Evolutionary conservation across 2,888 invertebrate species (phyloP).

Genomic region (Trilocha varians): DNA sequence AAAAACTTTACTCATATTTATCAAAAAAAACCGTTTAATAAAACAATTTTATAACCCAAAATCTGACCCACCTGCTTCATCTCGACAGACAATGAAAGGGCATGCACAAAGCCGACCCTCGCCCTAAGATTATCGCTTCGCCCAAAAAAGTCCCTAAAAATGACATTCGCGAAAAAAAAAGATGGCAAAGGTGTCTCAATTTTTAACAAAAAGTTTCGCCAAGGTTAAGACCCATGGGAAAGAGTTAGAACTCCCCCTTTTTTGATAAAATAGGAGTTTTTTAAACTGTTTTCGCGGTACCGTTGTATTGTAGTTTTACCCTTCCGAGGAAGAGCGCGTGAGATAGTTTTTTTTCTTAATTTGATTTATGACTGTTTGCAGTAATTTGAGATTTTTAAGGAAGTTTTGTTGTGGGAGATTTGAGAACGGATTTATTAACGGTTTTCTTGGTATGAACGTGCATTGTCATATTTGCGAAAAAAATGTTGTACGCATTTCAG

Average conservation of each 20-base stretch:
- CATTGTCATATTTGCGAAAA: constrained; percentile 17
- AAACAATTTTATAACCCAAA: constrained; percentile 24
- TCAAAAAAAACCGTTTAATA: too few relatives aligned
- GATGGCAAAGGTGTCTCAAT: constrained; percentile 72
- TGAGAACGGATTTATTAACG: constrained; percentile 49
- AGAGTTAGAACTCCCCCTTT: constrained; percentile 61
- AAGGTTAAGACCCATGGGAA: constrained; percentile 73
- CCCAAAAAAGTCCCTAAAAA: constrained; percentile 15
- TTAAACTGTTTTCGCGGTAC: constrained; percentile 59
- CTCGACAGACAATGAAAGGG: constrained; percentile 42
- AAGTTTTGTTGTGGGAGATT: constrained; percentile 44
- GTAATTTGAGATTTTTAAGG: constrained; percentile 71
- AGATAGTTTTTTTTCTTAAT: constrained; percentile 57
- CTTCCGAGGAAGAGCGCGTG: constrained; percentile 66
- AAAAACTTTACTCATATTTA: too few relatives aligned
- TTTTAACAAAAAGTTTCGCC: constrained; percentile 56
- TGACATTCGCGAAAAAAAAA: constrained; percentile 45
- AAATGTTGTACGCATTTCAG: too few relatives aligned
- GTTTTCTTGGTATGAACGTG: constrained; percentile 32
- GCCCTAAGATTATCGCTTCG: constrained; percentile 29
- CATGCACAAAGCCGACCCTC: constrained; percentile 49
- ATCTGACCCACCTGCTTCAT: constrained; percentile 67
- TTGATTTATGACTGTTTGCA: constrained; percentile 71
- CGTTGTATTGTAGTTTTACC: constrained; percentile 57
- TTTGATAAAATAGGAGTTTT: constrained; percentile 51